phyloP scores from a whole-genome alignment of 2,888 invertebrate species.

The Erannis defoliaria region DNA sequence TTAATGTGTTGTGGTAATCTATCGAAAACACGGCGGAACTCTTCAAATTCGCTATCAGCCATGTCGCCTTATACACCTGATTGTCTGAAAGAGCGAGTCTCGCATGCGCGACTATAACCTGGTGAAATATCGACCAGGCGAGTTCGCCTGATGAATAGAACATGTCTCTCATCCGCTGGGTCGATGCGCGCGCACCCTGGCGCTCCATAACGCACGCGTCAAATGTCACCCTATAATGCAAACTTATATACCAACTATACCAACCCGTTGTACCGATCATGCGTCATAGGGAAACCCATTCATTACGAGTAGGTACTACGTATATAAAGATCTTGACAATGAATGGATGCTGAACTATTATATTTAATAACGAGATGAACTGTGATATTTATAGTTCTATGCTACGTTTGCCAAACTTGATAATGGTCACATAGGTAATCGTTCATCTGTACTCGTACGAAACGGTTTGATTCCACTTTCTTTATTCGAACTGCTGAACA shows the following conservation, averaged over 20 bases:
- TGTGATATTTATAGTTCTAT: too few species aligned
- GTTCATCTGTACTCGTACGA: too few species aligned
- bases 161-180: conserved; percentile 56
- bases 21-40: conserved; percentile 95
- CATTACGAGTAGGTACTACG: conserved; percentile 18
- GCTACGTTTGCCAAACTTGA: too few species aligned
- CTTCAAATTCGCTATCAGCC: conserved; percentile 98
- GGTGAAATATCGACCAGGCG: conserved; percentile 70
- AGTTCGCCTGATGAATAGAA: conserved; percentile 44
- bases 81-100: conserved; percentile 78
- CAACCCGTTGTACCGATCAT: conserved; percentile 45
- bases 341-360: conserved; percentile 15
- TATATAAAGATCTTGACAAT: conserved; percentile 31
- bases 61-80: conserved; percentile 91
- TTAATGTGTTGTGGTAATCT: conserved; percentile 92
- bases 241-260: conserved; percentile 36
- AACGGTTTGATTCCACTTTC: too few species aligned
- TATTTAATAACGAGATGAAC: too few species aligned
- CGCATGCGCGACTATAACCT: conserved; percentile 72
- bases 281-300: conserved; percentile 67
- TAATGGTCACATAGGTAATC: too few species aligned
- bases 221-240: conserved; percentile 50
- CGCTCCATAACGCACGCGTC: conserved; percentile 51
- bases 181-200: conserved; percentile 57
- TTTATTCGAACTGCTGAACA: too few species aligned